Base-by-base conservation (phyloP, 2,113 vertebrate genomes). In the Cebus imitator region DNA sequence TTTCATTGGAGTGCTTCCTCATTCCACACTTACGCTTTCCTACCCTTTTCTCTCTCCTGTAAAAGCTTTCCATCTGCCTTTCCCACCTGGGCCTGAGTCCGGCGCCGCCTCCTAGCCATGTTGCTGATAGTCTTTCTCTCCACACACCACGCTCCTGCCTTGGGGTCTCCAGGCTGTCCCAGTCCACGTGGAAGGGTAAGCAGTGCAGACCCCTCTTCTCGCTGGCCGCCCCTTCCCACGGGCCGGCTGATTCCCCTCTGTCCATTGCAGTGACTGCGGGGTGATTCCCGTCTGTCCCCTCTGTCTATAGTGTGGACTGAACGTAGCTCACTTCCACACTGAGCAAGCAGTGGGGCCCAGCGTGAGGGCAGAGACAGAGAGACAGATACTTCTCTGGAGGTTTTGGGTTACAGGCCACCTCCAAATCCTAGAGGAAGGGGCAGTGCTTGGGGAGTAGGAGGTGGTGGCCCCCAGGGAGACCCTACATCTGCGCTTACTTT, bases 1-100 rank as follows among this genome's bases (percentile, higher is more conserved):
- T 96, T 97, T 98, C 94, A 92, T 58, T 83, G 61, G 21, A 78
- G 82, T 80, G 92, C 79, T 92, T 81, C 84, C 90, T 97, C 81
- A 87, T 95, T 96, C 95, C 91, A 50, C 55, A 43, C 50, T 94
- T 45, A 0, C 27, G 35, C 81, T 88, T 35, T 86, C 57, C 75
- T 86, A 76, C 14, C 50, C 50, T 52, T 52, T 17, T 17, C 16
- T 95, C 72, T 92, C 81, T 96, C 92, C 95, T 90, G 91, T 13
- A 20, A 78, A 57, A 80, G 11, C 97, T 97, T 97, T 95, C 50
- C 89, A 45, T 14, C 93, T 37, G 43, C 55, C 76, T 96, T 97
- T 94, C 35, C 27, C 52, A 89, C 90, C 94, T 13, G 40, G 23
- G 1, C 35, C 88, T 93, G 95, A 97, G 98, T 97, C 96, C 95